Base-by-base conservation (phyloP, 2,888 invertebrate genomes). In the Tinea trinotella region DNA sequence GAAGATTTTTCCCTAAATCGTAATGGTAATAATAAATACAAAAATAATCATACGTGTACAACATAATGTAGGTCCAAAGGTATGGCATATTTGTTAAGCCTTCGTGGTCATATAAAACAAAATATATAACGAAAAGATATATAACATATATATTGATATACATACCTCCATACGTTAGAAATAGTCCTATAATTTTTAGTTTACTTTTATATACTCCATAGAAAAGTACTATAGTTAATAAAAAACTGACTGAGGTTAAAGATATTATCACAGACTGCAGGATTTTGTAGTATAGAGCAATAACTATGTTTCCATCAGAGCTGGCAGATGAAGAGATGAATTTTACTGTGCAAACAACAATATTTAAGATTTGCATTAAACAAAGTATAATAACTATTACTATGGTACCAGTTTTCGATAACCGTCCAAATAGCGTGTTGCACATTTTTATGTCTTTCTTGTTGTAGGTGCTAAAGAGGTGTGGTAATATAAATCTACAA, bases 1-100 rank as follows among this genome's bases (percentile, higher is more conserved):
- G 68, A 67, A 56, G 55, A 55, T 57, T 54, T 57, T 60, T 60
- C 64, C 59, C 18, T 46, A 18, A 56, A 53, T 30, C 40, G 18
- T 20, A 53, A 17, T 15, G 53, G 53, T 22, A 46, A 56, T 20
- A 52, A 56, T 2, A 12, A 49, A 20, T 40, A 53, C 30, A 30
- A n/a, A 30, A 30, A 30, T 30, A 30, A 7, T 7, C 2, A n/a
- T 30, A 30, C 7, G 9, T n/a, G n/a, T 30, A 30, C 30, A 30
- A 30, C n/a, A 30, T 30, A 30, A 7, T 30, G n/a, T 30, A 30
- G n/a, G 9, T 30, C n/a, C 7, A 30, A 30, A 10, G n/a, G n/a
- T 30, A 30, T n/a, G 30, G 30, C 7, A 30, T n/a, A n/a, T 30
- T 30, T 7, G 2, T 30, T 10, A 30, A 30, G 7, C 30, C 30